phyloP scores from a whole-genome alignment of 92 coral and sea anemone species.

The Parazoanthus atlanticus region DNA sequence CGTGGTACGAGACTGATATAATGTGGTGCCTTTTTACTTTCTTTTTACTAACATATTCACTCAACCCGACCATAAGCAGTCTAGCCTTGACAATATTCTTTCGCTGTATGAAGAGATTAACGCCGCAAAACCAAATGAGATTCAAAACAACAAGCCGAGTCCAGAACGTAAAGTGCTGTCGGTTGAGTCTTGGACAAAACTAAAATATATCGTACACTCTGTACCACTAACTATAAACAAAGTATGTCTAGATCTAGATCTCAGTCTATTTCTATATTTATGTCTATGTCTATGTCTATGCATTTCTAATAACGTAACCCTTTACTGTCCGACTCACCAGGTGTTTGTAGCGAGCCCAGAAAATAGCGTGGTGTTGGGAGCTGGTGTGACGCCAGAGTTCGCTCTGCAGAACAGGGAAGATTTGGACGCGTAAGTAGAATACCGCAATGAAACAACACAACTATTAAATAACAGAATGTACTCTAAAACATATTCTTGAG shows the following conservation, averaged over 20 bases:
- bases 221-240: no score
- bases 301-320: not conserved
- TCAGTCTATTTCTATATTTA: not conserved
- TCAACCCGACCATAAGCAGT: not conserved
- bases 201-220: no score
- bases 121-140: no score
- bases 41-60: not conserved
- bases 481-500: not conserved
- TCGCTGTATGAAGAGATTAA: not conserved
- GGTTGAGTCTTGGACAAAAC: no score
- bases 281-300: not conserved
- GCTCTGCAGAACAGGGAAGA: slow-evolving; percentile 38
- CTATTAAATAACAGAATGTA: not conserved
- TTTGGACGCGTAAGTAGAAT: slow-evolving; percentile 18
- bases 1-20: no score
- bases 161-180: no score
- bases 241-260: not conserved
- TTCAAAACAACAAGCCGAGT: no score
- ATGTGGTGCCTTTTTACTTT: no score
- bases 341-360: slow-evolving; percentile 29
- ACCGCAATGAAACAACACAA: not conserved
- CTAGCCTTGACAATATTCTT: not conserved
- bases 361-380: slow-evolving; percentile 10
- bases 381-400: slow-evolving; percentile 8
- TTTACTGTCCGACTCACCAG: slow-evolving; percentile 14